Conservation (phyloP, 2,888 invertebrate species). For the Brachypalpus laphriformis region DNA sequence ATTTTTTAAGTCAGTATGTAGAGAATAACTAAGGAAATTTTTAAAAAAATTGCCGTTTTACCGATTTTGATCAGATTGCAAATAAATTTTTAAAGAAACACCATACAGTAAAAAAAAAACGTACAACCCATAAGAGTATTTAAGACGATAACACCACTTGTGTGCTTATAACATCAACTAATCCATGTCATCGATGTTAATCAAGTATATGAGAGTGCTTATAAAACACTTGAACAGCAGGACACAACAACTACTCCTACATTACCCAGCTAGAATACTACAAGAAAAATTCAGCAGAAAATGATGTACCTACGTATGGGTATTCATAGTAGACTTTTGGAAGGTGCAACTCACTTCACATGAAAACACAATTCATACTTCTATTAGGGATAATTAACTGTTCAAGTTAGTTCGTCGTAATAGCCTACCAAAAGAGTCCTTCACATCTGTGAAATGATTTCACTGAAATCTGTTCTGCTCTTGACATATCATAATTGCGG, state of each 20-base stretch:
- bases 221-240: neutral
- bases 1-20: too few relatives aligned
- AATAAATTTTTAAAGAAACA: too few relatives aligned
- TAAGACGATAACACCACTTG: too few relatives aligned
- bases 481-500: constrained; percentile 57
- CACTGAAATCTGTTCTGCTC: constrained; percentile 39
- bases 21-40: too few relatives aligned
- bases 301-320: too few relatives aligned
- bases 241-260: neutral
- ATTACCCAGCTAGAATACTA: neutral
- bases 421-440: constrained; percentile 18
- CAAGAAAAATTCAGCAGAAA: neutral
- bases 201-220: neutral
- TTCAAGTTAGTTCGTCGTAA: constrained; percentile 27
- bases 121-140: too few relatives aligned
- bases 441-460: constrained; percentile 15
- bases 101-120: too few relatives aligned
- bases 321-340: neutral
- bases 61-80: too few relatives aligned
- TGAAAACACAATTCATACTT: constrained; percentile 30
- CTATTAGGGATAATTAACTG: constrained; percentile 51
- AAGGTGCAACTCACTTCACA: constrained; percentile 33
- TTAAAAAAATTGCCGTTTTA: too few relatives aligned
- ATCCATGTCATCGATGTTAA: neutral
- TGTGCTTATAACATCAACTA: neutral